phyloP scores from a whole-genome alignment of 2,797 vertebrate genomes.

The Eleutherodactylus coqui region DNA sequence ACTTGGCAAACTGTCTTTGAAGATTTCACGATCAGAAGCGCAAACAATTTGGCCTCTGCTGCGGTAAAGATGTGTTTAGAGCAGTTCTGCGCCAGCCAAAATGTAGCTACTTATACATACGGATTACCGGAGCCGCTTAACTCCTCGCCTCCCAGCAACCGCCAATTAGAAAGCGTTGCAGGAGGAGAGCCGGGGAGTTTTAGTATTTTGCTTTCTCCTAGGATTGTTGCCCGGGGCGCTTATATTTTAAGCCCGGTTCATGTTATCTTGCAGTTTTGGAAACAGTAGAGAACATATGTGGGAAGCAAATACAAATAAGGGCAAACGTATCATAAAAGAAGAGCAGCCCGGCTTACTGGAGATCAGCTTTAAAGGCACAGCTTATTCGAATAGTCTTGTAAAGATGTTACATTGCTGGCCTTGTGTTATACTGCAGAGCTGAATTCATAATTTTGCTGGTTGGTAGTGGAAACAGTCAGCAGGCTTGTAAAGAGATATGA shows the following conservation, averaged over 20 bases:
- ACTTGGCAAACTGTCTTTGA: conserved; percentile 36
- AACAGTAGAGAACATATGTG: neutral
- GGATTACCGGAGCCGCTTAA: conserved; percentile 42
- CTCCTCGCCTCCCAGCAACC: neutral
- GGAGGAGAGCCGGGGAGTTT: neutral
- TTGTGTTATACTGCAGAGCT: too few species aligned
- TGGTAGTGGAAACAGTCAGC: neutral
- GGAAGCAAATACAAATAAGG: neutral
- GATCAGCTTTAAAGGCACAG: too few species aligned
- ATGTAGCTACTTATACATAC: conserved; percentile 16
- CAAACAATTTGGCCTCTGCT: conserved; percentile 36
- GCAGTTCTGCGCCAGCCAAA: conserved; percentile 4
- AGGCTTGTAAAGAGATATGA: too few species aligned
- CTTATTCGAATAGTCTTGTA: too few species aligned
- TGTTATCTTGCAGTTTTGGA: neutral
- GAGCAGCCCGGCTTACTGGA: too few species aligned
- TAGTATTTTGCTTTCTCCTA: neutral
- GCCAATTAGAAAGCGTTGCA: neutral
- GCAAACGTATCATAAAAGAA: neutral
- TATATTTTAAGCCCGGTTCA: neutral
- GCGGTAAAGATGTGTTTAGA: neutral
- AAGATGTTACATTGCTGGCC: neutral
- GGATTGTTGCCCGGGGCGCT: neutral
- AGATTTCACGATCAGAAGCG: conserved; percentile 35
- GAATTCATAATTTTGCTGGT: neutral